Evolutionary conservation across 2,113 vertebrate genomes (phyloP).

Genomic region (Pachypanchax playfairii): DNA sequence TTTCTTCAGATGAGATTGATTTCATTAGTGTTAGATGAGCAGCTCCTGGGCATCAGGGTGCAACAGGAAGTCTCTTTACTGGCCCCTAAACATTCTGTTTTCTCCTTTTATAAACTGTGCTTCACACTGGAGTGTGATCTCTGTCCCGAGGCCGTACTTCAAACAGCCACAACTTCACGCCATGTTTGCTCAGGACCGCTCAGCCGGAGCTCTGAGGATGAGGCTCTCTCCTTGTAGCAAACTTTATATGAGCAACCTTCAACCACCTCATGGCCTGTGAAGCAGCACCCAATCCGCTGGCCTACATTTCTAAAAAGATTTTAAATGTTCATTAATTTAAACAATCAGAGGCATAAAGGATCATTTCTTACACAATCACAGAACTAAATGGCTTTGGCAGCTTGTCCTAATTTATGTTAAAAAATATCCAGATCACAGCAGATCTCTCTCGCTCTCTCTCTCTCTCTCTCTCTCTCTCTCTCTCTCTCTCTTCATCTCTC

Average conservation of each 20-base stretch:
- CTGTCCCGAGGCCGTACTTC: conserved; percentile 69
- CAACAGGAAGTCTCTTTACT: conserved; percentile 70
- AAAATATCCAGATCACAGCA: conserved; percentile 19
- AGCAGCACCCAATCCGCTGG: conserved; percentile 20
- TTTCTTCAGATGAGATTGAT: conserved; percentile 61
- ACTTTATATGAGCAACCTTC: conserved; percentile 33
- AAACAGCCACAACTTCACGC: conserved; percentile 55
- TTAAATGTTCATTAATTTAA: conserved; percentile 53
- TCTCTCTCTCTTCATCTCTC: conserved; percentile 3
- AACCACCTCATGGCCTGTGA: conserved; percentile 15
- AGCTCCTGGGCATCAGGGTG: conserved; percentile 46
- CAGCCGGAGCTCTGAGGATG: conserved; percentile 38
- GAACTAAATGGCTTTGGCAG: conserved; percentile 23
- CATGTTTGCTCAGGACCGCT: conserved; percentile 58
- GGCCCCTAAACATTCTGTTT: conserved; percentile 50
- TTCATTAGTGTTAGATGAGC: conserved; percentile 53
- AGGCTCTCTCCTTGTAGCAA: conserved; percentile 40
- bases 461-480: conserved; percentile 1
- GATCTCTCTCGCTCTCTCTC: conserved; percentile 2
- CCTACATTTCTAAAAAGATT: conserved; percentile 47
- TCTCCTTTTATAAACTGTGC: conserved; percentile 60
- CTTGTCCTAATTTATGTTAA: conserved; percentile 26
- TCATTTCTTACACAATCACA: conserved; percentile 24
- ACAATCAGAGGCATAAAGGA: conserved; percentile 33
- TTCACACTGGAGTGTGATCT: conserved; percentile 74